Evolutionary conservation across 1,140 invertebrate species (phyloP).

Genomic region (Manduca sexta): DNA sequence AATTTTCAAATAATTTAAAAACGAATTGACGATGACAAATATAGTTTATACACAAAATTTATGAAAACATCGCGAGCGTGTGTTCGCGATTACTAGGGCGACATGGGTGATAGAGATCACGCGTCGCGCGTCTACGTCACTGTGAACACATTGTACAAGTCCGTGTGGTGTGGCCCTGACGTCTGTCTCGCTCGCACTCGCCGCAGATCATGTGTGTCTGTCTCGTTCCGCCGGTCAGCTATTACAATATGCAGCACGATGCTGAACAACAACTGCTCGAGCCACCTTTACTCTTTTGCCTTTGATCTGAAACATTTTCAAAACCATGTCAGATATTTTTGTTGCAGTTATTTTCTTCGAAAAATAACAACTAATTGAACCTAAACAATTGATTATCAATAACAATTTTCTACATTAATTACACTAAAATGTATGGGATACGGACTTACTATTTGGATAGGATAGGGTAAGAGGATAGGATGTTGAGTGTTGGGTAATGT

Average conservation of each 20-base stretch:
- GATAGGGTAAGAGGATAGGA: conserved; percentile 2
- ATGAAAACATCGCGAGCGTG: no score
- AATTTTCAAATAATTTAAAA: conserved; percentile 15
- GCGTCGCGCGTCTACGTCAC: conserved; percentile 30
- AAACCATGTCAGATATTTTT: no score
- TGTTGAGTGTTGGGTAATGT: conserved; percentile 11
- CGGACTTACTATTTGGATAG: background rate
- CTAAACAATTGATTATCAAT: background rate
- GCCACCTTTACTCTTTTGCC: conserved; percentile 95
- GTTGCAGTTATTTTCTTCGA: no score
- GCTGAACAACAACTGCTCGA: conserved; percentile 94
- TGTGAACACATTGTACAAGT: conserved; percentile 52
- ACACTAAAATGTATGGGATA: background rate
- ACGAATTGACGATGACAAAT: conserved; percentile 30
- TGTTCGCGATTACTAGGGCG: conserved; percentile 12
- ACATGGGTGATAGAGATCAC: conserved; percentile 20
- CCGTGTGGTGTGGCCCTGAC: conserved; percentile 31
- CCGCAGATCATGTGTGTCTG: conserved; percentile 11
- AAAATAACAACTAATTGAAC: no score
- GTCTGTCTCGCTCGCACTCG: conserved; percentile 24
- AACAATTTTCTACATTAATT: background rate
- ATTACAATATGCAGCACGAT: conserved; percentile 94
- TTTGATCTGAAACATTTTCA: conserved; percentile 84
- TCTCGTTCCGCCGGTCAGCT: conserved; percentile 21
- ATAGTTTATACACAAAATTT: conserved; percentile 13